These are phyloP conservation scores for Mythimna albipuncta DNA, from an alignment of 2,888 invertebrate genomes.

Conservation along the genomic window DNA sequence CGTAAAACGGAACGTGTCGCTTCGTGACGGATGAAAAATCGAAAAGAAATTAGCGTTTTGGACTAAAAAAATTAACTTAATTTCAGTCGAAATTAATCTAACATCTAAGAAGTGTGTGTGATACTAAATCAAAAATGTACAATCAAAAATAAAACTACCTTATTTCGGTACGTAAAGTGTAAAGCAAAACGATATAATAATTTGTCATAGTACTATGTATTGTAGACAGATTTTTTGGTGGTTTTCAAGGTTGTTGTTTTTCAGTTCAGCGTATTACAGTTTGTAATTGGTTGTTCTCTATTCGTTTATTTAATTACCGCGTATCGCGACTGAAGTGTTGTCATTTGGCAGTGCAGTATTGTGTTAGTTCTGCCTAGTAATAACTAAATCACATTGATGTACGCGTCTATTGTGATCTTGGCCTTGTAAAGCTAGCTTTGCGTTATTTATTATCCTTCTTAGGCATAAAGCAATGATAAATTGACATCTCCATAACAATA, in stretches of 20 bases:
- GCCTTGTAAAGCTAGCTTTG: slow-evolving; percentile 80
- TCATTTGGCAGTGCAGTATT: slow-evolving; percentile 72
- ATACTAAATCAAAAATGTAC: slow-evolving; percentile 63
- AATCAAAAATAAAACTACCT: slow-evolving; percentile 60
- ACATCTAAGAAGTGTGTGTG: slow-evolving; percentile 57
- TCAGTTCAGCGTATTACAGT: slow-evolving; percentile 74
- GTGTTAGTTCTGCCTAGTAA: slow-evolving; percentile 61
- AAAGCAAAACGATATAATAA: slow-evolving; percentile 62
- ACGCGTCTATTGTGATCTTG: slow-evolving; percentile 77
- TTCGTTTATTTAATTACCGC: slow-evolving; percentile 84
- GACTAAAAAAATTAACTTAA: slow-evolving; percentile 47
- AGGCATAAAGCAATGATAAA: slow-evolving; percentile 74
- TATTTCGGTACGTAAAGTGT: slow-evolving; percentile 77
- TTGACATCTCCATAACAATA: slow-evolving; percentile 75
- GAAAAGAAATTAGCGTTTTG: slow-evolving; percentile 61
- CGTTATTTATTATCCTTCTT: slow-evolving; percentile 70
- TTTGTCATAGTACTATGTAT: slow-evolving; percentile 69
- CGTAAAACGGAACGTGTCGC: slow-evolving; percentile 73
- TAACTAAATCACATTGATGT: slow-evolving; percentile 62
- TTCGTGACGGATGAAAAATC: slow-evolving; percentile 68
- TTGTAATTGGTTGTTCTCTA: slow-evolving; percentile 80
- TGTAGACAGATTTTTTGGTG: slow-evolving; percentile 77
- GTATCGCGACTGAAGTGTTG: slow-evolving; percentile 72
- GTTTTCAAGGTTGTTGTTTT: slow-evolving; percentile 87
- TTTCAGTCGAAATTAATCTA: slow-evolving; percentile 36